Evolutionary conservation across 1,140 invertebrate genomes (phyloP).

Genomic region (Aphaenogaster ashmeadi): DNA sequence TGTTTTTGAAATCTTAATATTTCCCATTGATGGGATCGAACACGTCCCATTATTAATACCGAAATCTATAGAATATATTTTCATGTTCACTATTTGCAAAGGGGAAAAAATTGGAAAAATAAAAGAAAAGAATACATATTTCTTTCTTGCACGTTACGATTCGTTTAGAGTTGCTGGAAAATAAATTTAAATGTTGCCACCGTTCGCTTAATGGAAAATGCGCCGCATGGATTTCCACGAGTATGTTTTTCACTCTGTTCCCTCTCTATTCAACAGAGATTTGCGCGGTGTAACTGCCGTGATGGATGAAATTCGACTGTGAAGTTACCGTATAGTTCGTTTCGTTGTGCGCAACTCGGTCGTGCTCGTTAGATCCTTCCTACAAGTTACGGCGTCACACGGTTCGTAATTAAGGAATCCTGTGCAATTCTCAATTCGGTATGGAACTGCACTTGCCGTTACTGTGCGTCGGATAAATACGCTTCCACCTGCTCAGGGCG

Average conservation of each 20-base stretch:
- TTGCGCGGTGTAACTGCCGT: background rate
- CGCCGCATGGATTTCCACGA: background rate
- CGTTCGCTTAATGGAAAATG: background rate
- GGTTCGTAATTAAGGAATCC: constrained; percentile 35
- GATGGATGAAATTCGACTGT: constrained; percentile 22
- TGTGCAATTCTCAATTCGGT: constrained; percentile 26
- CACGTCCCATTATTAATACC: background rate
- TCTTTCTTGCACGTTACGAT: background rate
- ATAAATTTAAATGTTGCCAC: background rate
- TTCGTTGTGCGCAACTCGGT: constrained; percentile 18
- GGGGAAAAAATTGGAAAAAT: background rate
- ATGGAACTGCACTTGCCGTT: background rate
- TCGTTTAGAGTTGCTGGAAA: background rate
- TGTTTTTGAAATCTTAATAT: background rate
- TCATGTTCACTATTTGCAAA: background rate
- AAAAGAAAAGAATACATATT: background rate
- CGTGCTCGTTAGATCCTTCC: constrained; percentile 36
- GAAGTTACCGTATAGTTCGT: constrained; percentile 19
- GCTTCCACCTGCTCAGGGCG: background rate
- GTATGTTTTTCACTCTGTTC: background rate
- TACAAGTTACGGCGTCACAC: background rate
- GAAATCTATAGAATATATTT: background rate
- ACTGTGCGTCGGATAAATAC: constrained; percentile 4
- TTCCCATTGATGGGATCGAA: background rate
- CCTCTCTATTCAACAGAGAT: background rate